Evolutionary conservation across 2,888 invertebrate genomes (phyloP).

Genomic region (Gryllus longicercus): DNA sequence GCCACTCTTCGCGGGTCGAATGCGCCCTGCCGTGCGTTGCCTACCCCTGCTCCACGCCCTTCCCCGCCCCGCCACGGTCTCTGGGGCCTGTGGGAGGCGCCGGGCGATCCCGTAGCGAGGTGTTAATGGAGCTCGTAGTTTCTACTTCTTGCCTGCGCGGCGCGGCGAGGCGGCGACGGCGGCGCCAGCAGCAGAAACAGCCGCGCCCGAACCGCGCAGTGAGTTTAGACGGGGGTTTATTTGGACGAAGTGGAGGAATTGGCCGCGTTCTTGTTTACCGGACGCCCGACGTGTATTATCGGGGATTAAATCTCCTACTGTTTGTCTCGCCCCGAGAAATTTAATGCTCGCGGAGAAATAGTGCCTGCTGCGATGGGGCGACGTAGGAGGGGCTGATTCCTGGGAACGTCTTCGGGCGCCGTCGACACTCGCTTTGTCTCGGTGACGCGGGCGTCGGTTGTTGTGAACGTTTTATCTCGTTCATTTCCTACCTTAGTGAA

Average conservation of each 20-base stretch:
- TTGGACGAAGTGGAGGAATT: neutral
- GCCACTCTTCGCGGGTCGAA: too few species aligned
- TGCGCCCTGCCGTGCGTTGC: too few species aligned
- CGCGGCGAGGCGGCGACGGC: too few species aligned
- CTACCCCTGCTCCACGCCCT: too few species aligned
- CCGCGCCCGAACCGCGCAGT: neutral
- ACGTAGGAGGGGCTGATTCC: too few species aligned
- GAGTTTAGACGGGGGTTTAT: neutral
- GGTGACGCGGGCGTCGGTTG: too few species aligned
- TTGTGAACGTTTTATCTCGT: too few species aligned
- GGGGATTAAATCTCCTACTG: neutral
- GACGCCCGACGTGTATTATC: neutral
- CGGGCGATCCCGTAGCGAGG: neutral
- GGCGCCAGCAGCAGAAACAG: neutral
- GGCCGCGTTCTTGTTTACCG: neutral
- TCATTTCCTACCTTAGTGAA: too few species aligned
- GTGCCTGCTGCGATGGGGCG: neutral
- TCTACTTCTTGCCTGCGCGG: slow-evolving; percentile 3
- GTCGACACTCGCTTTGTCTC: too few species aligned
- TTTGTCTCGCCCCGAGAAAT: neutral
- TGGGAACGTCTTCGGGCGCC: too few species aligned
- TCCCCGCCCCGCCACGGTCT: neutral
- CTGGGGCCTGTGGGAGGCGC: neutral
- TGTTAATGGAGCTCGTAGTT: neutral
- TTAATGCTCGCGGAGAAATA: slow-evolving; percentile 17